Base-by-base conservation (phyloP, 1,140 invertebrate species). In the Protaetia brevitarsis region DNA sequence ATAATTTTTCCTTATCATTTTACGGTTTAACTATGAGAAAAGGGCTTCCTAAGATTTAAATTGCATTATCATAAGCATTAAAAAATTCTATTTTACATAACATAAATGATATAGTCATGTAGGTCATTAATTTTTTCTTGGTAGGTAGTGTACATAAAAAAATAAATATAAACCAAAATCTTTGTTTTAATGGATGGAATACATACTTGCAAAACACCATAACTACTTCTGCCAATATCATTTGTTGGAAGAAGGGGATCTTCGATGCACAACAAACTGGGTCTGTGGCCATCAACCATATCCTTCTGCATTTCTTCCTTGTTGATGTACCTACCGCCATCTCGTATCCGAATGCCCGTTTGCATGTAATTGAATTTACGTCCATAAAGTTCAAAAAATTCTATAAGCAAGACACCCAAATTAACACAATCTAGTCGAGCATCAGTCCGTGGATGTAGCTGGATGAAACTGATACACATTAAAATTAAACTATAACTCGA, bases 401-500 rank as follows among this genome's bases (percentile, higher is more conserved):
- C 95, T 66, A 99, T 93, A 65, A 99, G 84, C 68, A 99, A 82
- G 63, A 97, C 93, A 66, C 96, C 97, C 29, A 99, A 82, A 84
- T 99, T 98, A 45, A 85, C 83, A 62, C 83, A 82, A 11, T 83
- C 79, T 69, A 80, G 82, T 65, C 86, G 80, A 41, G 83, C 82
- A 74, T 91, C 86, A 68, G 83, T 82, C 70, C 89, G 81, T 16
- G 88, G 88, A 82, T 93, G 90, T 69, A 92, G 81, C 86, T 84
- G 70, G 23, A 73, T 84, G 82, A 98, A 99, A 83, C 94, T 97
- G 80, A 99, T 95, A 74, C 94, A 95, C 91, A 99, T 96, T 63
- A 99, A 87, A 79, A 99, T 98, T 69, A 99, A 87, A 78, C 95
- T 96, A 81, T 99, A 99, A 34, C 96, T 99, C 69, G 95, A 96